Evolutionary conservation across 2,888 invertebrate genomes (phyloP), one percentile per base, ranked within the genome.

Genomic region (Parochlus steinenii): DNA sequence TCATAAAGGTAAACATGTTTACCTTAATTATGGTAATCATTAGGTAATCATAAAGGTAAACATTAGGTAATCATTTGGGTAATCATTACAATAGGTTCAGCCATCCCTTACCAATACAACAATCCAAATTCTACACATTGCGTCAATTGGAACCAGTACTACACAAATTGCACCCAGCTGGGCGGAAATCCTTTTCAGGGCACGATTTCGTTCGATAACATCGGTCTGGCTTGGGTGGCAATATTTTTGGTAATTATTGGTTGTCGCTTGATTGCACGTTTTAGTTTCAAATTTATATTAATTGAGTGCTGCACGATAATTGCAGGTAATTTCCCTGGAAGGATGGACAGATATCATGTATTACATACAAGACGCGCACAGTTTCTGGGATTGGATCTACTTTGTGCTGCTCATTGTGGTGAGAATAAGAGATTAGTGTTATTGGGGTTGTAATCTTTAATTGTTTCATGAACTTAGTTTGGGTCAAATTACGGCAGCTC

Each of bases 301-400:
- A 31, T 14, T 31, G 24, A 31, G 31, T 31, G 31, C 31, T 24
- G 24, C 22, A 23, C 31, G 24, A 15, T 15, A 22, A 24, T 31
- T 27, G n/a, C 62, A 95, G 93, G 95, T 98, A 30, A 98, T 98
- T 61, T 97, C 95, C 46, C 63, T 98, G 48, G 98, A 98, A 64
- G 98, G 98, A 41, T 99, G 98, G 98, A 95, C 97, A 27, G 98
- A 98, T 55, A 98, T 98, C 45, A 98, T 98, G 98, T 98, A 98
- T 62, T 98, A 95, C 64, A 89, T 97, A 43, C 98, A 98, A 65
- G 98, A 99, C 60, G 95, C 97, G 33, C 98, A 98, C 63, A 98
- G 97, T 44, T 98, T 98, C 62, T 98, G 98, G 97, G 97, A 97
- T 57, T 98, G 97, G 97, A 90, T 97, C 46, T 98, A 98, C 64